phyloP scores from a whole-genome alignment of 2,888 invertebrate species.

The Marasmarcha lunaedactyla region DNA sequence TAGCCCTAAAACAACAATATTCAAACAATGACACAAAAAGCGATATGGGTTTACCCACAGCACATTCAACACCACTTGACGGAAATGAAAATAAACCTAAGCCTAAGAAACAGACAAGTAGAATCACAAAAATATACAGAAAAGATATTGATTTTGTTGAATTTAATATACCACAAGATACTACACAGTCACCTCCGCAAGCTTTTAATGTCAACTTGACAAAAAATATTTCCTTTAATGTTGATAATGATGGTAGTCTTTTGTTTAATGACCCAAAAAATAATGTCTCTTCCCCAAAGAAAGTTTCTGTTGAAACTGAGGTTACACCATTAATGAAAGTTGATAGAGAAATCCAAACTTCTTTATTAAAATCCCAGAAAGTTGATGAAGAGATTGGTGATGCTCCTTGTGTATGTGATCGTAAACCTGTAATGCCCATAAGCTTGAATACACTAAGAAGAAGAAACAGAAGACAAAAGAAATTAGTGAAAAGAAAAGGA shows the following conservation, averaged over 20 bases:
- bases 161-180: conserved; percentile 39
- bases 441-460: conserved; percentile 44
- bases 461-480: conserved; percentile 33
- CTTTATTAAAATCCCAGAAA: conserved; percentile 23
- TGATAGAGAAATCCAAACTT: conserved; percentile 55
- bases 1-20: conserved; percentile 67
- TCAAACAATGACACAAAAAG: conserved; percentile 46
- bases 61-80: conserved; percentile 66
- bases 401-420: neutral
- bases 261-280: conserved; percentile 35
- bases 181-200: conserved; percentile 26
- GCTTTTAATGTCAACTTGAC: conserved; percentile 55
- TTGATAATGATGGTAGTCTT: conserved; percentile 46
- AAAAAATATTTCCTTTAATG: conserved; percentile 59
- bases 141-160: conserved; percentile 49
- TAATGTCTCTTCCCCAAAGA: conserved; percentile 36
- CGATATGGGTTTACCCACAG: conserved; percentile 52
- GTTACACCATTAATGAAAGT: conserved; percentile 21
- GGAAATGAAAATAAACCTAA: conserved; percentile 33
- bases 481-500: conserved; percentile 25
- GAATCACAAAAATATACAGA: conserved; percentile 44
- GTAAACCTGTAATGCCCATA: conserved; percentile 26
- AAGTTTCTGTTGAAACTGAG: conserved; percentile 23
- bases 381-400: neutral
- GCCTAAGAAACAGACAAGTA: conserved; percentile 32